Evolutionary conservation across 2,888 invertebrate genomes (phyloP), one percentile per base, ranked within the genome.

Genomic region (Bellardia pandia): DNA sequence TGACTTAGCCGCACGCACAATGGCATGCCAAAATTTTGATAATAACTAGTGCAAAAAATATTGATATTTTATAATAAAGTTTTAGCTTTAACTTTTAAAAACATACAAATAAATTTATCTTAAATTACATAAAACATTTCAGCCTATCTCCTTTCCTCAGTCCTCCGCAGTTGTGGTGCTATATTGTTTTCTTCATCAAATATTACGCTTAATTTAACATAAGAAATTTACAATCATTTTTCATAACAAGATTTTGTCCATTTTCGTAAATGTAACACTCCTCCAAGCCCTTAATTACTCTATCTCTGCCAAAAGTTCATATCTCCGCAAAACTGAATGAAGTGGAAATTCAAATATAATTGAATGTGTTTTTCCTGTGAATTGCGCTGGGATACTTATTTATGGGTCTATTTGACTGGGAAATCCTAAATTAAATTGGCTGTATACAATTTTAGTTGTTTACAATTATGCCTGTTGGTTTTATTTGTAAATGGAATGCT

Each of bases 151-250:
- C 33, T 2, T 37, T 13, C 14, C 60, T n/a, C 2, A 62, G n/a
- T 30, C 37, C 33, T 7, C 1, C 7, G 2, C 1, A 62, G 8
- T 13, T 66, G 23, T 23, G 23, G 14, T 14, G 13, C 66, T 60
- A 30, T 45, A 23, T 45, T 48, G n/a, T 3, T 56, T 58, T 74
- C 72, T 76, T 69, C 23, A 69, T 60, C 68, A 62, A 60, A 60
- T 69, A 60, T 71, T 48, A 69, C 69, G 58, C 75, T 75, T 23
- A 60, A 53, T 42, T 82, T 76, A 82, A 76, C 58, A 40, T 69
- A 69, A 68, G 82, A 76, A 69, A 76, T 69, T 76, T 76, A 82
- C 76, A 75, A 69, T 75, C 60, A 68, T 60, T 82, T 75, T 76
- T 53, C 82, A 69, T 69, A 76, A 76, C 69, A 82, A 76, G 62